Base-by-base conservation (phyloP, 64 coral and sea anemone genomes). In the Acropora tenuis region DNA sequence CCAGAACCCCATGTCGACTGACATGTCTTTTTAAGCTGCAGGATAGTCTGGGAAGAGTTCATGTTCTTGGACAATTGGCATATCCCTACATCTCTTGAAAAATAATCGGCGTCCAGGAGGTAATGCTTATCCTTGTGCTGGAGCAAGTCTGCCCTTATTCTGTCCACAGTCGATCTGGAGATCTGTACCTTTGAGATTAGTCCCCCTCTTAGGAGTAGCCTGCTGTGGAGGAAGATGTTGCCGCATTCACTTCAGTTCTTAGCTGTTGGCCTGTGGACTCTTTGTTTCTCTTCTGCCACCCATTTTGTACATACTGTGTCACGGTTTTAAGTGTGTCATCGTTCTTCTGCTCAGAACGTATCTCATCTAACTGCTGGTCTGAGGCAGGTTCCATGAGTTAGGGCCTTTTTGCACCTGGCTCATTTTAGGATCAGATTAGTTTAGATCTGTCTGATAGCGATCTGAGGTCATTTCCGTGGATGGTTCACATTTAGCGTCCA, bases 131-230 rank as follows among this genome's bases (percentile, higher is more conserved):
- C 49, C 59, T 77, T 53, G 15, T 90, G 58, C 13, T 90, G 57
- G n/a, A 90, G 79, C 57, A 90, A 90, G 58, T 80, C 77, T 8
- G n/a, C 75, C 42, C 88, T 59, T 69, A 82, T 17, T 65, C 89
- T 90, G 44, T 47, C 55, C 74, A 89, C 1, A 58, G 88, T 20
- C 55, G 15, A 42, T 88, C 87, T 7, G 87, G 50, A 67, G 42
- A 58, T 63, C 6, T 19, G 80, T 83, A 4, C 48, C 15, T 74
- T 74, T 55, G 5, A 55, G 60, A 55, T 8, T 63, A 19, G 52
- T 55, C 52, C 5, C 10, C 52, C 52, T 55, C 52, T 55, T 9
- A 55, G 2, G 52, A 55, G 52, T 55, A 43, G 17, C 68, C 73
- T 0, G 44, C 73, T 55, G 52, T 55, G 52, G 52, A 55, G 52